Evolutionary conservation across 2,888 invertebrate species (phyloP), one percentile per base, ranked within the genome.

Genomic region (Lepidochrysops patricia): DNA sequence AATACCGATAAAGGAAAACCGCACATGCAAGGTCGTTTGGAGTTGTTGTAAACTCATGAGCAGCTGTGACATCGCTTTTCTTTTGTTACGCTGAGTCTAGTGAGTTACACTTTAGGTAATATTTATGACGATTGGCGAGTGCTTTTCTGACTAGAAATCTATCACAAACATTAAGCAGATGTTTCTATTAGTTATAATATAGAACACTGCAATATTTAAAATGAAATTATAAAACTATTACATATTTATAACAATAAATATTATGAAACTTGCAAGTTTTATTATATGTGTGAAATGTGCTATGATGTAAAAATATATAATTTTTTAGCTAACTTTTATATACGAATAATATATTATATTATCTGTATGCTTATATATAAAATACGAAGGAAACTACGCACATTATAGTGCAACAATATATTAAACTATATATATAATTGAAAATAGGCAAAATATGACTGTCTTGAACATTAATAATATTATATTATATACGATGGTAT

Each of bases 1-100:
- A 64, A 58, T 62, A 63, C 64, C 63, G 62, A 61, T 63, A 60
- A 62, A 60, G 62, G 60, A 59, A 59, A 64, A 54, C 54, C 54
- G 56, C 27, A 57, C 48, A 19, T 12, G n/a, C 57, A 57, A 57
- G 57, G 57, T 48, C 48, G 57, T 19, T 13, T 13, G 27, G 54
- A 54, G 29, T 29, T 54, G 27, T 32, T 6, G 6, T 48, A 9
- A 23, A 15, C 19, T 23, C 15, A 37, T 15, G 26, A 12, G 34
- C 34, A 50, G 4, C 43, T 23, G 43, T 1, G 43, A 43, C 19
- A 43, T 43, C 43, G 43, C 19, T 43, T 43, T 43, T 43, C 43
- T 43, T 43, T 43, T 43, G 43, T 43, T 43, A 43, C 19, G 3
- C 9, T 15, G 37, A 37, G n/a, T n/a, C 2, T 19, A 15, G 43